Percentiles rank a stretch among this genome's conserved stretches.
Evolutionary conservation across 2,113 vertebrate genomes (phyloP).

Genomic region (Cryptotis parvus): DNA sequence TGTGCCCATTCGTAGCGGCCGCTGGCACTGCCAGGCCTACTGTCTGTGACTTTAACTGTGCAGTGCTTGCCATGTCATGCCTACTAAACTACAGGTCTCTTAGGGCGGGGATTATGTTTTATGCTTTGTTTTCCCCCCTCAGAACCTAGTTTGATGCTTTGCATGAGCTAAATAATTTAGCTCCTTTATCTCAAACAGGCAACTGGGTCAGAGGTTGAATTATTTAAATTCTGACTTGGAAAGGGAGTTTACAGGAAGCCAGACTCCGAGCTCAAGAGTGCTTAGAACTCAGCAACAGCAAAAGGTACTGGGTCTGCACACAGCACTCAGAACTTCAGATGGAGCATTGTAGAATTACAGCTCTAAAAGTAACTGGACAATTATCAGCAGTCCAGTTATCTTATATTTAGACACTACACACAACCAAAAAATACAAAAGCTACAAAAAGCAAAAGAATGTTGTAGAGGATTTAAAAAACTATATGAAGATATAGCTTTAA

Average conservation of each 20-base stretch:
- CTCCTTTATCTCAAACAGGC: constrained; percentile 64
- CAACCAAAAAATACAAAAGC: not conserved
- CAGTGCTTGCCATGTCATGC: not conserved
- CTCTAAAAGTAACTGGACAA: constrained; percentile 18
- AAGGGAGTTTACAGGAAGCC: constrained; percentile 42
- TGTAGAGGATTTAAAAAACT: constrained; percentile 24
- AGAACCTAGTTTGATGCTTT: constrained; percentile 49
- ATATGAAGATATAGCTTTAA: constrained; percentile 23
- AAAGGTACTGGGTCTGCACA: not conserved
- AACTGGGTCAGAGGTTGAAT: constrained; percentile 71
- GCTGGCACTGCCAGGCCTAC: not conserved
- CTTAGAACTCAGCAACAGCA: not conserved
- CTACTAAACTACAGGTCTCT: not conserved
- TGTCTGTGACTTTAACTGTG: not conserved
- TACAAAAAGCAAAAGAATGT: constrained; percentile 32
- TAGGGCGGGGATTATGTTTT: constrained; percentile 2
- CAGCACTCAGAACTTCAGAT: not conserved
- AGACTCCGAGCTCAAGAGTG: not conserved
- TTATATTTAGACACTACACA: constrained; percentile 33
- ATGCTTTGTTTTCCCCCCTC: constrained; percentile 23
- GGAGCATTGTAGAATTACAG: constrained; percentile 35
- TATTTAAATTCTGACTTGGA: constrained; percentile 67
- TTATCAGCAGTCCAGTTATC: not conserved
- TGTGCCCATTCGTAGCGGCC: not conserved
- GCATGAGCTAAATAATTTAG: constrained; percentile 72